phyloP scores from a whole-genome alignment of 1,140 invertebrate species.

The Lysiphlebus fabarum region DNA sequence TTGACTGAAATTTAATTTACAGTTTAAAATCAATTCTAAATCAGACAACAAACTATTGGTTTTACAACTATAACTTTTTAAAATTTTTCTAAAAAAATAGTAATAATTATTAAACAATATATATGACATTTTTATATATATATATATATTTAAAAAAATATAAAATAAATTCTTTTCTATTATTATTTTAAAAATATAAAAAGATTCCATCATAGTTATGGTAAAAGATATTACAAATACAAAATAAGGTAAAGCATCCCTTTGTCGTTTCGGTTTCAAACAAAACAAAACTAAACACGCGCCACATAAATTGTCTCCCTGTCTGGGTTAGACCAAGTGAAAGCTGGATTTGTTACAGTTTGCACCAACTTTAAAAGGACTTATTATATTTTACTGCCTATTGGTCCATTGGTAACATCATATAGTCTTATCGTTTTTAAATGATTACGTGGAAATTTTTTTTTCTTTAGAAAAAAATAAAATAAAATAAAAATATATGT shows the following conservation, averaged over 20 bases:
- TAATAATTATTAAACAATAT: no score
- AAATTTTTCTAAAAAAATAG: no score
- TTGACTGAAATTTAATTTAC: no score
- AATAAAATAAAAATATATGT: conserved; percentile 28
- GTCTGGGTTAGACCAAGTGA: conserved; percentile 46
- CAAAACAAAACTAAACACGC: conserved; percentile 49
- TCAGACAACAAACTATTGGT: no score
- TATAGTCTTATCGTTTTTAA: no score
- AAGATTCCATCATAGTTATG: conserved; percentile 14
- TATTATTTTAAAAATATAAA: neutral
- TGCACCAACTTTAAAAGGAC: conserved; percentile 42
- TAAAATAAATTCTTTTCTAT: no score
- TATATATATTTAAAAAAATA: no score
- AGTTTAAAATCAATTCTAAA: no score
- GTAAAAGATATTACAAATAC: neutral
- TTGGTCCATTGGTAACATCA: no score
- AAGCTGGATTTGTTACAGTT: conserved; percentile 58
- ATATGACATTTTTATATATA: no score
- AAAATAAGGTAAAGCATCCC: conserved; percentile 33
- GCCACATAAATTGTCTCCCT: conserved; percentile 56
- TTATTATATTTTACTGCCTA: conserved; percentile 17
- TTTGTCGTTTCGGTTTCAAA: conserved; percentile 38
- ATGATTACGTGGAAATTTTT: no score
- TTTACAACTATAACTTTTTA: no score
- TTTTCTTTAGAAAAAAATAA: neutral